A percentile compares a stretch with the other conserved stretches of the same genome.
Conservation (phyloP, 1,140 invertebrate genomes). For the Episyrphus balteatus region DNA sequence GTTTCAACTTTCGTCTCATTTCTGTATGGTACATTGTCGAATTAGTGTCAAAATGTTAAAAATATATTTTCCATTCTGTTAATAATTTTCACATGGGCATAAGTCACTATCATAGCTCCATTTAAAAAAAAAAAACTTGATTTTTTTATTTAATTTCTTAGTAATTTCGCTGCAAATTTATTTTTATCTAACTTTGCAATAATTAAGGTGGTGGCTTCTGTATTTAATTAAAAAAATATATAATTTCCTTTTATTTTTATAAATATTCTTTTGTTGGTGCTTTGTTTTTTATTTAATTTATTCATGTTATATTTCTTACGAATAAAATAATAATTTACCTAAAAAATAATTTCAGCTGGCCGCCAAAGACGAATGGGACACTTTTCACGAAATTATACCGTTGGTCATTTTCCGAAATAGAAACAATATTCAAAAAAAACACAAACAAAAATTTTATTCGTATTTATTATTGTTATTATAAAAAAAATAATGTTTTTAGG, state of each 20-base stretch:
- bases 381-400: conserved; percentile 32
- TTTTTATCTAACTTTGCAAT: background rate
- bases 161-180: background rate
- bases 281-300: background rate
- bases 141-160: background rate
- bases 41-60: no score
- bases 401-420: conserved; percentile 11
- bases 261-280: background rate
- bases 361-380: conserved; percentile 36
- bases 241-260: background rate
- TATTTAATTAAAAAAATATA: conserved; percentile 11
- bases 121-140: no score
- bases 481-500: no score
- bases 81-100: no score
- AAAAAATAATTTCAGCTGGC: conserved; percentile 23
- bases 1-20: background rate
- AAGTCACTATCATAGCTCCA: no score
- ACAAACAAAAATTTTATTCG: no score
- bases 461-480: no score
- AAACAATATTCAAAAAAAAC: no score
- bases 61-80: no score
- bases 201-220: conserved; percentile 5
- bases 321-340: conserved; percentile 7
- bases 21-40: no score
- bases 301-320: background rate